Evolutionary conservation across 2,797 vertebrate species (phyloP).

Genomic region (Falco concolor): DNA sequence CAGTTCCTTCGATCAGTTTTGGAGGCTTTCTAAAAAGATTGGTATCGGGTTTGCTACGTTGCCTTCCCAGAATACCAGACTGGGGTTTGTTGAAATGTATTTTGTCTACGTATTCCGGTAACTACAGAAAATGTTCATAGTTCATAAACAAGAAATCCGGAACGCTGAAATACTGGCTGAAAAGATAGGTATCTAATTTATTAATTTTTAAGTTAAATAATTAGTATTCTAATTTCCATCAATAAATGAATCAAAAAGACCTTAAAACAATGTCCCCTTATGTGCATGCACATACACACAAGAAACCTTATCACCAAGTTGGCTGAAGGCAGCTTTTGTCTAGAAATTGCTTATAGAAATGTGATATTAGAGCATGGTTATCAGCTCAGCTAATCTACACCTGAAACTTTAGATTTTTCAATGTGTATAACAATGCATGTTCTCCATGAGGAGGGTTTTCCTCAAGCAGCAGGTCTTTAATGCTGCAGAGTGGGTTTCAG

Average conservation of each 20-base stretch:
- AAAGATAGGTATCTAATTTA: neutral
- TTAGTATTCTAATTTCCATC: neutral
- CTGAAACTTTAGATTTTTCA: constrained; percentile 14
- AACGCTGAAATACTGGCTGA: neutral
- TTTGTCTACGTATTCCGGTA: neutral
- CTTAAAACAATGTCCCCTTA: neutral
- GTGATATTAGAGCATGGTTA: neutral
- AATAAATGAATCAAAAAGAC: neutral
- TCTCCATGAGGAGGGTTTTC: neutral
- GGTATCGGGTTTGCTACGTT: neutral
- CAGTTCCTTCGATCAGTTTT: neutral
- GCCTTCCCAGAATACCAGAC: neutral
- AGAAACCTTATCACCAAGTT: neutral
- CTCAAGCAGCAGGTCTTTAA: neutral
- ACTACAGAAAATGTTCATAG: neutral
- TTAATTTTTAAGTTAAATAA: neutral
- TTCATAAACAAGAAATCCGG: neutral
- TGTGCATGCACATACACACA: neutral
- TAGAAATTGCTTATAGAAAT: neutral
- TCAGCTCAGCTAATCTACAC: constrained; percentile 13
- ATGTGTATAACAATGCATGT: neutral
- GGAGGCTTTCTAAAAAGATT: neutral
- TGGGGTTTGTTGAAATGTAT: neutral
- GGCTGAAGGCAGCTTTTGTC: constrained; percentile 31
- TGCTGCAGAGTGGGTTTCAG: neutral